Conservation (phyloP, 2,797 vertebrate genomes). For the Peromyscus melanophrys region DNA sequence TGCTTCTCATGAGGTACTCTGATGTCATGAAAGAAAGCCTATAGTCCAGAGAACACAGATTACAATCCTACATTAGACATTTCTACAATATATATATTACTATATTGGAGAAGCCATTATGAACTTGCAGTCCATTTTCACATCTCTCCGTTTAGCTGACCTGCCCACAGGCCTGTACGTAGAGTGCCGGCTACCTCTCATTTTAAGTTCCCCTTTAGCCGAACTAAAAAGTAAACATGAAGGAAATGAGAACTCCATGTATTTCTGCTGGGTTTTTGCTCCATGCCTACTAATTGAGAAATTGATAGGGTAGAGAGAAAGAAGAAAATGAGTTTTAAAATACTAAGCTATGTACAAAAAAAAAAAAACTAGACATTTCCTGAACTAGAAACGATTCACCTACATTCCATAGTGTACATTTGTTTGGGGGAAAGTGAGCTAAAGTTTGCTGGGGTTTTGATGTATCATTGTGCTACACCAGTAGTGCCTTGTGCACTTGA, state of each 20-base stretch:
- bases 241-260: neutral
- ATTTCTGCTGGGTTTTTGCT: neutral
- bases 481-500: neutral
- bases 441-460: constrained; percentile 4
- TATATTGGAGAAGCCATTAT: neutral
- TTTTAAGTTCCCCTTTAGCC: neutral
- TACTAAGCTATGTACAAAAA: neutral
- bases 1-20: neutral
- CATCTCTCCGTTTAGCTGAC: neutral
- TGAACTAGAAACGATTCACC: constrained; percentile 56
- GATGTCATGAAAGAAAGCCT: neutral
- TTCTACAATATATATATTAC: neutral
- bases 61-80: too few species aligned
- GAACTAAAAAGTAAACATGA: constrained; percentile 33
- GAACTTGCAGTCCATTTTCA: neutral
- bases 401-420: constrained; percentile 39
- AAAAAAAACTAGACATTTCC: constrained; percentile 37
- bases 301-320: neutral
- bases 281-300: constrained; percentile 20
- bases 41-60: neutral
- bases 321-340: constrained; percentile 18
- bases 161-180: neutral
- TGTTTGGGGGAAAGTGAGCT: constrained; percentile 41
- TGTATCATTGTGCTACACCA: constrained; percentile 34
- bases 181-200: neutral